These are phyloP conservation scores for Fratercula arctica DNA, from an alignment of 2,797 vertebrate genomes.

Conservation along the genomic window DNA sequence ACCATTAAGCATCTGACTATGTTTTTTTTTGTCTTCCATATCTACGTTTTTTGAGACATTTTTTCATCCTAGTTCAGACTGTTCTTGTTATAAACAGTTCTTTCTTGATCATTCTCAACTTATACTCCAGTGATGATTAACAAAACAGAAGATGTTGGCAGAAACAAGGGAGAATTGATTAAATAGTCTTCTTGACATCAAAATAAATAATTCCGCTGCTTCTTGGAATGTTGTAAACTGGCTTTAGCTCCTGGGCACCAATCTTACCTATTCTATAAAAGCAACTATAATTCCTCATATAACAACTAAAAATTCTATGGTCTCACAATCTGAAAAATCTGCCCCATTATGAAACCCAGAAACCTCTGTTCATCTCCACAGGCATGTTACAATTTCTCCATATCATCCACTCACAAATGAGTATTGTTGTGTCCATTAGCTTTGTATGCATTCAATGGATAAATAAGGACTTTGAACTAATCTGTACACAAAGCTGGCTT, in stretches of 20 bases:
- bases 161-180: neutral
- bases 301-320: neutral
- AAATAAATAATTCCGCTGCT: neutral
- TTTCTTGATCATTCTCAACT: neutral
- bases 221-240: neutral
- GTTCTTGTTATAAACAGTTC: neutral
- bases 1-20: neutral
- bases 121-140: neutral
- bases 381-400: neutral
- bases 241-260: neutral
- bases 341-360: neutral
- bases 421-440: neutral
- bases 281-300: neutral
- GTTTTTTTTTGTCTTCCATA: neutral
- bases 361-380: neutral
- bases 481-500: conserved; percentile 36
- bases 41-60: neutral
- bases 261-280: neutral
- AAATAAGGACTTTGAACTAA: conserved; percentile 52
- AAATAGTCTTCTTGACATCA: neutral
- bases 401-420: neutral
- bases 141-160: neutral
- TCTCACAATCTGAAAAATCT: neutral
- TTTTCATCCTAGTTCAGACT: neutral
- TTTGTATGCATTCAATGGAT: conserved; percentile 1